A percentile compares a stretch with the other conserved stretches of the same genome.
Conservation (phyloP, 2,113 vertebrate genomes). For the Microtus ochrogaster region DNA sequence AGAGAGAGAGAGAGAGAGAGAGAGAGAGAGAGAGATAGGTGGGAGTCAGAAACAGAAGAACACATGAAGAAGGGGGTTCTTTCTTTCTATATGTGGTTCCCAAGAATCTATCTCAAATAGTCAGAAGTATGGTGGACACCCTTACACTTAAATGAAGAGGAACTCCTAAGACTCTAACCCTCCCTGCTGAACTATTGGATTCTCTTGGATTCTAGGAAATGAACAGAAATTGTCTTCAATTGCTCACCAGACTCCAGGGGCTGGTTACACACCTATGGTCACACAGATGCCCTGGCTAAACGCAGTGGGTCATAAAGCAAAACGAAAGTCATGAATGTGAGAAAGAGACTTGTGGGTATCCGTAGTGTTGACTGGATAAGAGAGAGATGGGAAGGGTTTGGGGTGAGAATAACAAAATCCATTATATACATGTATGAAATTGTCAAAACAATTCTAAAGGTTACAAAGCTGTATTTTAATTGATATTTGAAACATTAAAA, state of each 20-base stretch:
- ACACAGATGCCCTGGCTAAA: neutral
- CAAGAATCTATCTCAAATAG: neutral
- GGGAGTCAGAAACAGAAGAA: neutral
- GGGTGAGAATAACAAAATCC: neutral
- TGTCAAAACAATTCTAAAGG: neutral
- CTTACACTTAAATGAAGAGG: neutral
- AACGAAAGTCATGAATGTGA: too few species aligned
- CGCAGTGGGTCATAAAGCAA: neutral
- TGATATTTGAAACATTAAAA: neutral
- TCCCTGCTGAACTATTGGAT: neutral
- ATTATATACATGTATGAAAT: neutral
- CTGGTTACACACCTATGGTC: too few species aligned
- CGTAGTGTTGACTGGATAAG: too few species aligned
- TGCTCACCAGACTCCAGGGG: neutral
- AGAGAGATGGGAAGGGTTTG: too few species aligned
- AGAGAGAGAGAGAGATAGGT: neutral
- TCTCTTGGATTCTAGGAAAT: neutral
- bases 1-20: too few species aligned
- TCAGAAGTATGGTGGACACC: neutral
- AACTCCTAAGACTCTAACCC: neutral
- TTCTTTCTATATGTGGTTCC: neutral
- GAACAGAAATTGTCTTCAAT: neutral
- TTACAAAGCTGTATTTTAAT: neutral
- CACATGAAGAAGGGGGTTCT: neutral
- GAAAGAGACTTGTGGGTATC: neutral